Conservation (phyloP, 2,113 vertebrate genomes). For the Leuciscus idus region DNA sequence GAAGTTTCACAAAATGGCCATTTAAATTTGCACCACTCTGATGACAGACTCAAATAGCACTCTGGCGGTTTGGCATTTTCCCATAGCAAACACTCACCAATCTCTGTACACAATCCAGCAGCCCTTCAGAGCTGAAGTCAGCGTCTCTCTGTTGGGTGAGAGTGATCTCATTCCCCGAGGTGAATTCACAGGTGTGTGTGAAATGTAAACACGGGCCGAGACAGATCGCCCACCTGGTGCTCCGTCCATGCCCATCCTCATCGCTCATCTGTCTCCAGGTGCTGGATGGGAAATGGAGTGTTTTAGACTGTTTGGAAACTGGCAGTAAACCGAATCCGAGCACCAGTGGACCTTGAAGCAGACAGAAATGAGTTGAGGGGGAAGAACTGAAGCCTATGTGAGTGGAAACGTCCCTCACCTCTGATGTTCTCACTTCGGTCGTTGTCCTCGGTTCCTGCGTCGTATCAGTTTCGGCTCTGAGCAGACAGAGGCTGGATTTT, state of each 20-base stretch:
- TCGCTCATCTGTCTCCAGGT: not conserved
- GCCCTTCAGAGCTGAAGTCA: constrained; percentile 34
- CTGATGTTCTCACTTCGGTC: not conserved
- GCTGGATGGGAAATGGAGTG: constrained; percentile 22
- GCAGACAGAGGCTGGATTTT: constrained; percentile 39
- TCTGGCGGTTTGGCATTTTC: constrained; percentile 25
- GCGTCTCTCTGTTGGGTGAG: constrained; percentile 48
- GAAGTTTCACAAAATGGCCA: constrained; percentile 30
- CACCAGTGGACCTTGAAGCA: not conserved
- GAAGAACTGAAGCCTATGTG: not conserved
- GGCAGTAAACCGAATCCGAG: not conserved
- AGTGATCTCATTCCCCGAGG: constrained; percentile 34
- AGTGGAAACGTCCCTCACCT: not conserved
- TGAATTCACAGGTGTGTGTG: constrained; percentile 44
- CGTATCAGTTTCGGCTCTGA: constrained; percentile 1
- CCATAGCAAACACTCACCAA: constrained; percentile 38
- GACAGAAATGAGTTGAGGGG: constrained; percentile 8
- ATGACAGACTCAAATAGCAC: constrained; percentile 38
- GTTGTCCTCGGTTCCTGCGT: not conserved
- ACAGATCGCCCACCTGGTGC: constrained; percentile 2
- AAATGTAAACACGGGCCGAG: constrained; percentile 39
- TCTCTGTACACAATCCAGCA: not conserved
- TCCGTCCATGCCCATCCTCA: not conserved
- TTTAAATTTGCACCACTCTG: constrained; percentile 42
- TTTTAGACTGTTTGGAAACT: not conserved